Percentiles rank a stretch among this genome's conserved stretches.
These are phyloP conservation scores for Phrynocephalus forsythii DNA, from an alignment of 2,797 vertebrate genomes.

Conservation along the genomic window DNA sequence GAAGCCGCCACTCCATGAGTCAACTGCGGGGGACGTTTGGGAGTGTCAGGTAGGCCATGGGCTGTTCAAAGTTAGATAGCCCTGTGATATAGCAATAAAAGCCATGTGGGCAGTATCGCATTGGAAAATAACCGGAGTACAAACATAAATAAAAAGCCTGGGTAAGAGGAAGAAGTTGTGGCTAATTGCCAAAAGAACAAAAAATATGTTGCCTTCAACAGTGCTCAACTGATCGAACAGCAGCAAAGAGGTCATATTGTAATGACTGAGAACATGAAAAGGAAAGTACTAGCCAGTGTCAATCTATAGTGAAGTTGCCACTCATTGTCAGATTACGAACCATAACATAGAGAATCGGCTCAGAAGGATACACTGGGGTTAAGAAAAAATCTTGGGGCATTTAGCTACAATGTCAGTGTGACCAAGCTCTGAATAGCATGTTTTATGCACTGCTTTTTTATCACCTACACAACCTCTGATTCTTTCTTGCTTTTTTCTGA, in stretches of 20 bases:
- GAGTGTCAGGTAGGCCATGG: no score
- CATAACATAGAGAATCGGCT: no score
- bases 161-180: conserved; percentile 14
- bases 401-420: not conserved
- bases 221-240: conserved; percentile 44
- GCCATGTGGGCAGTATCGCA: conserved; percentile 31
- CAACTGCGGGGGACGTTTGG: no score
- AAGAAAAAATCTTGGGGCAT: not conserved
- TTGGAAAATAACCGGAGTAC: conserved; percentile 13
- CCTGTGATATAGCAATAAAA: conserved; percentile 32
- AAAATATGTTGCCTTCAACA: conserved; percentile 35
- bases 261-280: not conserved
- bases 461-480: not conserved
- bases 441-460: not conserved
- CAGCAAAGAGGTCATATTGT: not conserved
- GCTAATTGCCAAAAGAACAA: conserved; percentile 29
- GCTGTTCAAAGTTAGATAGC: not conserved
- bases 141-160: conserved; percentile 53
- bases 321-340: not conserved
- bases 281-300: not conserved
- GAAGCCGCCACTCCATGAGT: no score
- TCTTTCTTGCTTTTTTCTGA: not conserved
- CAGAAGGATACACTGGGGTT: not conserved
- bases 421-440: not conserved
- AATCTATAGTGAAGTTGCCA: not conserved